Evolutionary conservation across 35 echinoderm and acorn worm genomes (phyloP).

Genomic region (Ptychodera flava): DNA sequence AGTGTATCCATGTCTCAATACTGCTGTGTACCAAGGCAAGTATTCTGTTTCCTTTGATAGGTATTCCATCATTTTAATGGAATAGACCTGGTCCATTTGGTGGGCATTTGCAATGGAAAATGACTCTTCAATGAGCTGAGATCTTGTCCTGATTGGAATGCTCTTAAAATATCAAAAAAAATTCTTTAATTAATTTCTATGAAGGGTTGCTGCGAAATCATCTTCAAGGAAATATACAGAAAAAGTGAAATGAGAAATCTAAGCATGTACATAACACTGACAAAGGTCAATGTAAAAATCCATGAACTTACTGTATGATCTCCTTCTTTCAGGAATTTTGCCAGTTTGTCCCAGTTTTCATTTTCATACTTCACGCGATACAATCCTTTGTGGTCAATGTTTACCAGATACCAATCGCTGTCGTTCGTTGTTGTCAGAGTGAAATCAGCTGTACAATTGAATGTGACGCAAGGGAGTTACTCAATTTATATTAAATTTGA

Average conservation of each 20-base stretch:
- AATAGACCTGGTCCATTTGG: slow-evolving; percentile 34
- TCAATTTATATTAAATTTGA: no score
- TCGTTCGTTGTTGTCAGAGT: no score
- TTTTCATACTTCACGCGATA: slow-evolving; percentile 87
- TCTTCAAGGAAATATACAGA: no score
- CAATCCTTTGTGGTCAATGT: slow-evolving; percentile 73
- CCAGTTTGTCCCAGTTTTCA: slow-evolving; percentile 66
- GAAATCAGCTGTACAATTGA: no score
- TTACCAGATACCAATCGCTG: slow-evolving; percentile 79
- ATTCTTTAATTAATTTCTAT: no score
- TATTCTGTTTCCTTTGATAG: slow-evolving; percentile 67
- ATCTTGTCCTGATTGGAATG: slow-evolving; percentile 69
- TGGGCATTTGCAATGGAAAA: slow-evolving; percentile 72
- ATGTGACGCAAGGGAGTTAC: no score
- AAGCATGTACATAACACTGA: no score
- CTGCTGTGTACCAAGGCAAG: slow-evolving; percentile 54
- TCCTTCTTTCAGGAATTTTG: slow-evolving; percentile 17
- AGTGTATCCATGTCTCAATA: slow-evolving; percentile 42
- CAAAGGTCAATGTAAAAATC: no score
- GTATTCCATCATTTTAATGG: slow-evolving; percentile 53
- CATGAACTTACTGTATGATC: slow-evolving; percentile 52
- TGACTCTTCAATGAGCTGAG: slow-evolving; percentile 76
- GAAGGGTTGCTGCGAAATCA: no score
- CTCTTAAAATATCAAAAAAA: slow-evolving; percentile 24
- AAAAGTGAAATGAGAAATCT: no score